Evolutionary conservation across 2,888 invertebrate species (phyloP).

Genomic region (Epirrhoe tristata): DNA sequence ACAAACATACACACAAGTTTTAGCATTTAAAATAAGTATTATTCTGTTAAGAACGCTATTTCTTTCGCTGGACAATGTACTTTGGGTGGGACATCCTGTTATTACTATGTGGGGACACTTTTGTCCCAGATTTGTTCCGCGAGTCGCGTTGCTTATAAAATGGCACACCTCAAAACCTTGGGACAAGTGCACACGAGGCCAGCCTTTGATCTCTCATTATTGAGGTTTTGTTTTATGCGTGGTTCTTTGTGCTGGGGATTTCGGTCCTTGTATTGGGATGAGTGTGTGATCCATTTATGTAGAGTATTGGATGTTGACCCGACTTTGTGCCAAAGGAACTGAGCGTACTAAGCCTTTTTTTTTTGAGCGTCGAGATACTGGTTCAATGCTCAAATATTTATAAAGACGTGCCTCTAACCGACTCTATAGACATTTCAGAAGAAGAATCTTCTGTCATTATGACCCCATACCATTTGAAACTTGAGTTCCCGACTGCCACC

Average conservation of each 20-base stretch:
- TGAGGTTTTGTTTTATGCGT: constrained; percentile 38
- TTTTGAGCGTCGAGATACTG: background rate
- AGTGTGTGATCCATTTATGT: constrained; percentile 35
- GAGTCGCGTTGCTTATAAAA: constrained; percentile 11
- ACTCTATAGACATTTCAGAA: too few relatives aligned
- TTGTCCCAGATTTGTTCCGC: background rate
- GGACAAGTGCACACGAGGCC: constrained; percentile 42
- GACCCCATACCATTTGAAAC: too few relatives aligned
- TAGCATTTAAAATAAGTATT: too few relatives aligned
- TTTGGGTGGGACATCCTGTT: background rate
- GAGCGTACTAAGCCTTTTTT: constrained; percentile 1
- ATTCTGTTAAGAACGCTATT: too few relatives aligned
- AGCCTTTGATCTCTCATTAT: constrained; percentile 44
- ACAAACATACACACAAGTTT: too few relatives aligned
- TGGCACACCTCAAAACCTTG: constrained; percentile 9
- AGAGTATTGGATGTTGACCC: constrained; percentile 23
- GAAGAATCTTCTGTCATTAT: too few relatives aligned
- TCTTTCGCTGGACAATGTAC: background rate
- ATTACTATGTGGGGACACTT: background rate
- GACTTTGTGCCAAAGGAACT: constrained; percentile 16
- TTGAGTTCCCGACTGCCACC: too few relatives aligned
- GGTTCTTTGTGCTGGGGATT: constrained; percentile 34
- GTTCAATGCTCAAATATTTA: too few relatives aligned
- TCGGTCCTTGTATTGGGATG: constrained; percentile 25
- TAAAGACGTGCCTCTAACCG: too few relatives aligned